These are phyloP conservation scores for Oreochromis niloticus DNA, from an alignment of 2,113 vertebrate species.

Conservation along the genomic window DNA sequence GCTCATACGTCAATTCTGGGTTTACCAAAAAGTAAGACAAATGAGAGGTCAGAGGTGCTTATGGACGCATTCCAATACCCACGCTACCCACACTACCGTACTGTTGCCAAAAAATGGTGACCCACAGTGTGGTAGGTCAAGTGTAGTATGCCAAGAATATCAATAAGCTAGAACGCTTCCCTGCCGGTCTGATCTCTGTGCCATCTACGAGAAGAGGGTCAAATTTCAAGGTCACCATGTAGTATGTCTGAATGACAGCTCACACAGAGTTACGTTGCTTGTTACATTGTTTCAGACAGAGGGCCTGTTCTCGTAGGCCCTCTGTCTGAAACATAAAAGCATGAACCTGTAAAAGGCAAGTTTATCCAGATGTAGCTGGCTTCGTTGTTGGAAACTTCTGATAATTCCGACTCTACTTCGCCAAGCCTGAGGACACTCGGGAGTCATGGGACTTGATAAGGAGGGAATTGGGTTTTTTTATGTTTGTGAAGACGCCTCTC, in stretches of 20 bases:
- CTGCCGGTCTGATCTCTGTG: neutral
- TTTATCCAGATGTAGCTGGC: neutral
- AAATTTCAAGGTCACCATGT: neutral
- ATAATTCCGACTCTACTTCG: no score
- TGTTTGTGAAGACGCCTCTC: neutral
- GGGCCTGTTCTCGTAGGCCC: no score
- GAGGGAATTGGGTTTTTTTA: neutral
- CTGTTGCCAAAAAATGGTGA: neutral
- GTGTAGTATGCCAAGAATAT: neutral
- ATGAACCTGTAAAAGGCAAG: neutral
- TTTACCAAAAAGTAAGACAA: neutral
- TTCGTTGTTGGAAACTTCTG: neutral
- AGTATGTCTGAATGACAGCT: neutral
- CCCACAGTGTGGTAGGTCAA: neutral
- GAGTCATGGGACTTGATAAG: neutral
- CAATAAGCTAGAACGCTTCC: neutral
- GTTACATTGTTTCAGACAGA: no score
- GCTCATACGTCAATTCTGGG: neutral
- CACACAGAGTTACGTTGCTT: neutral
- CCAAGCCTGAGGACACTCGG: neutral
- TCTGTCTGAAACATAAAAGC: neutral
- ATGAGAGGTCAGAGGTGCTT: neutral
- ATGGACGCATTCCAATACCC: neutral
- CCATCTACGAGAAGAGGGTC: neutral
- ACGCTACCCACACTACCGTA: neutral